Evolutionary conservation across 1,140 invertebrate species (phyloP).

Genomic region (Coenobita brevimanus): DNA sequence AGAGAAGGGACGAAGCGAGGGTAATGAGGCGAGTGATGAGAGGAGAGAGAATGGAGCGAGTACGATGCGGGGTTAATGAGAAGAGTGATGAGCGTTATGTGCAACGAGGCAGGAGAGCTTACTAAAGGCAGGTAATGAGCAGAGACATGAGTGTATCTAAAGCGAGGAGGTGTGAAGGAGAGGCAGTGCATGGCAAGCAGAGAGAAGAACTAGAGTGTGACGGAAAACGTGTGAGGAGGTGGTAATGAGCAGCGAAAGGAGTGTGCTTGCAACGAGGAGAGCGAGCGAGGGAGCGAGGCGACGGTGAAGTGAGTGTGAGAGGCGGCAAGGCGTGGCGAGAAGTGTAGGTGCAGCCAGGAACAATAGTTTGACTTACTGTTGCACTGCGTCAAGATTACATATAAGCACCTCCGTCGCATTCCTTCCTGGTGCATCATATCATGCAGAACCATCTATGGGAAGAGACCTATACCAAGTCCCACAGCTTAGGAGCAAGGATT

Average conservation of each 20-base stretch:
- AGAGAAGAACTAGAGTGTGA: neutral
- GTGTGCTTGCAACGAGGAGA: too few species aligned
- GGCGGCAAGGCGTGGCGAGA: neutral
- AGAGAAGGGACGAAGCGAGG: neutral
- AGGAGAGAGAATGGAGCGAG: neutral
- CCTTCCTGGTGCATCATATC: too few species aligned
- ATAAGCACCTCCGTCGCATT: too few species aligned
- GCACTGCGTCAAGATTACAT: too few species aligned
- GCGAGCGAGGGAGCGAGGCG: neutral
- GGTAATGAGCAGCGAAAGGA: too few species aligned
- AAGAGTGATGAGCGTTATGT: neutral
- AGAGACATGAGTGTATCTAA: neutral
- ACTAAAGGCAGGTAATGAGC: neutral
- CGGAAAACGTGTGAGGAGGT: too few species aligned
- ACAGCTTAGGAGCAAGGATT: too few species aligned
- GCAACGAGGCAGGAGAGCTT: too few species aligned
- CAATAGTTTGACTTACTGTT: too few species aligned
- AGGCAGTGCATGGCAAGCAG: neutral
- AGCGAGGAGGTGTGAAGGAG: constrained; percentile 3
- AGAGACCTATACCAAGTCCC: too few species aligned
- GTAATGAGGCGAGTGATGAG: neutral
- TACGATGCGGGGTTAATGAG: too few species aligned
- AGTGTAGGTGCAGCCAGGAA: neutral
- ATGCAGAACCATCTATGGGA: too few species aligned
- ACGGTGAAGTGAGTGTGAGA: neutral